phyloP scores from a whole-genome alignment of 2,797 vertebrate species.

The Chloroceryle amazona region DNA sequence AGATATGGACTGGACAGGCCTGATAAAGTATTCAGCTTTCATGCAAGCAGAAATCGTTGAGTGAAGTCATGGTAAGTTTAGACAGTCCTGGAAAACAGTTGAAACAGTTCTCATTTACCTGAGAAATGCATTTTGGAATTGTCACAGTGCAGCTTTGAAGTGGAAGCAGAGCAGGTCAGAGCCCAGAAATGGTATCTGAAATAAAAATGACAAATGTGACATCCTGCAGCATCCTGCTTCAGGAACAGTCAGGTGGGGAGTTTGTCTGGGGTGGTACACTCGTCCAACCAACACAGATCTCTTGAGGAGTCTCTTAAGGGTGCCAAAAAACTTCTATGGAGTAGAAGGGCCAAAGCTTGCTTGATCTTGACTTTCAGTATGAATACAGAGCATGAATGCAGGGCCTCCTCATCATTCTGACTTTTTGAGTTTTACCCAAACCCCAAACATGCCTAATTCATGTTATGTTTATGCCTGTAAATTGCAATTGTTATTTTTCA shows the following conservation, averaged over 20 bases:
- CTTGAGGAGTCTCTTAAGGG: neutral
- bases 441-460: neutral
- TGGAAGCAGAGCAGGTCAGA: neutral
- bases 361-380: neutral
- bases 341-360: neutral
- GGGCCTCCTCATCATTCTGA: neutral
- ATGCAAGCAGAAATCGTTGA: neutral
- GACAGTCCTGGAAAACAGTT: neutral
- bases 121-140: neutral
- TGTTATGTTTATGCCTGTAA: neutral
- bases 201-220: neutral
- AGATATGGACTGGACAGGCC: neutral
- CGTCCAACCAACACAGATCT: neutral
- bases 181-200: neutral
- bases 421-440: neutral
- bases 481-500: neutral
- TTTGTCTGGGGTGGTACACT: neutral
- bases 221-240: neutral
- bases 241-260: neutral
- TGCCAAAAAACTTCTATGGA: rapidly evolving
- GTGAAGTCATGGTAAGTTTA: neutral
- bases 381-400: neutral
- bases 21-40: neutral
- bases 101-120: neutral
- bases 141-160: neutral